Percentiles rank a stretch among this genome's conserved stretches.
phyloP scores from a whole-genome alignment of 2,113 vertebrate species.

The Pygoscelis antarcticus region DNA sequence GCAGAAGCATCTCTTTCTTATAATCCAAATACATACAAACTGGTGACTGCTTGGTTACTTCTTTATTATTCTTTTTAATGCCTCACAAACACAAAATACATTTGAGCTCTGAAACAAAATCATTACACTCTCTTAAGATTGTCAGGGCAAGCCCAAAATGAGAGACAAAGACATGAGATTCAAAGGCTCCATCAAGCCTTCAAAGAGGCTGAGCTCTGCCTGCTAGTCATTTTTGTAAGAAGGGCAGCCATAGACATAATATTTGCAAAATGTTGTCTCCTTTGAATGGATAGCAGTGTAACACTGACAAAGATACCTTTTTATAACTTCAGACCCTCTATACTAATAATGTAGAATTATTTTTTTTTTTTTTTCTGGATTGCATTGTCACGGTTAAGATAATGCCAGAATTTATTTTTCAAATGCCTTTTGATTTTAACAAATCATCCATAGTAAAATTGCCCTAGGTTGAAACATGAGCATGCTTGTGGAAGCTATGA shows the following conservation, averaged over 20 bases:
- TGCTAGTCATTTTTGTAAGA: background rate
- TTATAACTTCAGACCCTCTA: background rate
- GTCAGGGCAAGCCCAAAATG: background rate
- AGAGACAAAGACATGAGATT: background rate
- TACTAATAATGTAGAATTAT: background rate
- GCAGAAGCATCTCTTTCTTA: background rate
- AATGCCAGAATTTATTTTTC: constrained; percentile 3
- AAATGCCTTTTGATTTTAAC: constrained; percentile 9
- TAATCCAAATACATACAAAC: background rate
- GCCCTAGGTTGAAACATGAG: background rate
- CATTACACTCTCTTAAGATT: background rate
- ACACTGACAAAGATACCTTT: background rate
- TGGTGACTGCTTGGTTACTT: background rate
- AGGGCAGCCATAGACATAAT: background rate
- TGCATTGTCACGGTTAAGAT: background rate
- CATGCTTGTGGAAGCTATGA: background rate
- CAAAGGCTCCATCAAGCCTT: background rate
- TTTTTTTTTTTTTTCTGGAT: background rate
- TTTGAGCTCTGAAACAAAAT: background rate
- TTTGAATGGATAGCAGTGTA: background rate
- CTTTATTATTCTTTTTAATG: background rate
- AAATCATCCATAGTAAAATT: constrained; percentile 16
- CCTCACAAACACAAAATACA: background rate
- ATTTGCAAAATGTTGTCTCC: background rate
- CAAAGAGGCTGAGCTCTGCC: background rate